These are phyloP conservation scores for Myzus persicae DNA, from an alignment of 1,140 invertebrate species.

Conservation along the genomic window DNA sequence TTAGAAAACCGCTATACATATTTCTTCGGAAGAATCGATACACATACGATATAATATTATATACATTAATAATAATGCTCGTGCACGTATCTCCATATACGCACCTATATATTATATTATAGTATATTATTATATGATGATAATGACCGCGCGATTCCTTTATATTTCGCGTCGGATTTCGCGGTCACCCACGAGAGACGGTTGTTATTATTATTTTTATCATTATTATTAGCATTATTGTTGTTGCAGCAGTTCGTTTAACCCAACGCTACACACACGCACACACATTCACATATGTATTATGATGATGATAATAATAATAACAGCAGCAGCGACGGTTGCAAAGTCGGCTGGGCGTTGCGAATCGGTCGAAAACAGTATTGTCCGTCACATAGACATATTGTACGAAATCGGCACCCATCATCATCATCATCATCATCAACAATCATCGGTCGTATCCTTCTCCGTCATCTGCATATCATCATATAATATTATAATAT, in stretches of 20 bases:
- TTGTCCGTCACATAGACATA: conserved; percentile 42
- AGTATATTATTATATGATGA: neutral
- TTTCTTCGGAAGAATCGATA: neutral
- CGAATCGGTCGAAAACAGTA: conserved; percentile 55
- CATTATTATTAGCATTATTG: conserved; percentile 46
- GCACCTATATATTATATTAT: neutral
- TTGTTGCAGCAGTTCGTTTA: conserved; percentile 53
- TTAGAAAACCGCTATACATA: neutral
- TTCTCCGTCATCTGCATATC: neutral
- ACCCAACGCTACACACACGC: neutral
- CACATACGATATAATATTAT: neutral
- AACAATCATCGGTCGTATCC: neutral
- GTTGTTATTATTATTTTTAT: conserved; percentile 18
- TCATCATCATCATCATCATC: neutral
- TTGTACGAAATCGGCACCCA: conserved; percentile 39
- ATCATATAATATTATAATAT: neutral
- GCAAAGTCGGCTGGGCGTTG: neutral
- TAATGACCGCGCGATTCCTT: conserved; percentile 41
- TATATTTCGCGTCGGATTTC: conserved; percentile 36
- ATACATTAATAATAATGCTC: neutral
- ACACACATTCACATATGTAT: neutral
- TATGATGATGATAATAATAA: neutral
- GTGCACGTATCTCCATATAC: neutral
- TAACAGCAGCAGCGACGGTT: neutral
- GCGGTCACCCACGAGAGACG: conserved; percentile 21